phyloP scores from a whole-genome alignment of 2,113 vertebrate species.

The Cairina moschata region DNA sequence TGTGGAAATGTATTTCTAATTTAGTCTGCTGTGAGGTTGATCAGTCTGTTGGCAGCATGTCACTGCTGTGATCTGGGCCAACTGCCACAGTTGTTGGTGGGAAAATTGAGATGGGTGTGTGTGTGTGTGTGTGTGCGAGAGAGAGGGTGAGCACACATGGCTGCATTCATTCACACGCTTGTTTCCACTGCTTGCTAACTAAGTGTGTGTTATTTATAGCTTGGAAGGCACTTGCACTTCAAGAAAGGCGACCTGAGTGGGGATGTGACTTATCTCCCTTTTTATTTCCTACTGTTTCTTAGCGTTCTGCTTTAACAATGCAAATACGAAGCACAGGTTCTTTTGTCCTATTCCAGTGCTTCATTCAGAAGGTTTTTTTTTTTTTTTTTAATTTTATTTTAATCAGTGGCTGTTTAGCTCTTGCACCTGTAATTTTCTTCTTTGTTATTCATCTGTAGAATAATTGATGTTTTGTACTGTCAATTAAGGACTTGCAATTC shows the following conservation, averaged over 20 bases:
- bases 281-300: neutral
- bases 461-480: slow-evolving; percentile 62
- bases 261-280: neutral
- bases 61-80: slow-evolving; percentile 53
- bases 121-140: neutral
- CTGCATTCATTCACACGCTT: slow-evolving; percentile 50
- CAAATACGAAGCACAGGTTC: neutral
- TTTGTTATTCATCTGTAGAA: slow-evolving; percentile 37
- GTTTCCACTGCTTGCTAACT: slow-evolving; percentile 60
- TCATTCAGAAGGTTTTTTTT: neutral
- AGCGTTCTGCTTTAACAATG: neutral
- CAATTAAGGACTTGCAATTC: slow-evolving; percentile 53
- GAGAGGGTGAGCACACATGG: slow-evolving; percentile 47
- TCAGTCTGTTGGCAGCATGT: slow-evolving; percentile 55
- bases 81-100: slow-evolving; percentile 60
- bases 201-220: slow-evolving; percentile 61
- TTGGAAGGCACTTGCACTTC: slow-evolving; percentile 13
- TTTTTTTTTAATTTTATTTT: neutral
- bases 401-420: slow-evolving; percentile 37
- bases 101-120: slow-evolving; percentile 40
- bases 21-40: slow-evolving; percentile 34
- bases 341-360: slow-evolving; percentile 5
- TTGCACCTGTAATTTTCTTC: slow-evolving; percentile 62
- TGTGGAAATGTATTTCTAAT: slow-evolving; percentile 61
- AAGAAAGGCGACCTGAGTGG: neutral